Base-by-base conservation (phyloP, 2,888 invertebrate genomes). In the Macaria liturata region DNA sequence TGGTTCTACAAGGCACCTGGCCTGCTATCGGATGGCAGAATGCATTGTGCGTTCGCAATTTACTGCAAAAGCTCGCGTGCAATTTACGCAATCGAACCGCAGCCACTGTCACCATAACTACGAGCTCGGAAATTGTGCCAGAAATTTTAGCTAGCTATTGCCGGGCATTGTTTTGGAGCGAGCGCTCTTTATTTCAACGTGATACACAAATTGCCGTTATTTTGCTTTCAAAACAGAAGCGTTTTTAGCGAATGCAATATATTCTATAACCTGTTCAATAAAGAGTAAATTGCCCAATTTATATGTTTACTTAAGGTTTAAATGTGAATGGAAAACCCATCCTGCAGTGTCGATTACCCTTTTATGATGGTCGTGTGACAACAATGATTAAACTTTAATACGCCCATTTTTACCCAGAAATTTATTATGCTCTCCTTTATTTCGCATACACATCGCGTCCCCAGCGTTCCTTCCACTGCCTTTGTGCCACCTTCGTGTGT, bases 1-100 rank as follows among this genome's bases (percentile, higher is more conserved):
- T 54, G 54, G 55, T 51, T 8, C 48, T 52, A 51, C 50, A 59
- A 60, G 37, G 56, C 57, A 61, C 61, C 50, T 57, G 58, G 53
- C 40, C 42, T 47, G 49, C 61, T 60, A 66, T 61, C 59, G 49
- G 46, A 45, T 51, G 32, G 43, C 30, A 52, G 52, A 62, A 64
- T 62, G 58, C 57, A 65, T 64, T 62, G 64, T 62, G 62, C 64
- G 64, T 61, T 60, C 55, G 61, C 67, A 67, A 67, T 65, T 64
- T 62, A 49, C 59, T 53, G 56, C 54, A 57, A 59, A 49, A 61
- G 59, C 62, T 54, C 57, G 62, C 46, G 49, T 58, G 60, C 62
- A 58, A 67, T 64, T 59, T 63, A 66, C 63, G 59, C 55, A 61
- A 61, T 57, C 57, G 59, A 51, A 61, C 62, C 59, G 51, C 64